These are phyloP conservation scores for Drosophila ambigua DNA, from an alignment of 1,140 invertebrate genomes.

Conservation along the genomic window DNA sequence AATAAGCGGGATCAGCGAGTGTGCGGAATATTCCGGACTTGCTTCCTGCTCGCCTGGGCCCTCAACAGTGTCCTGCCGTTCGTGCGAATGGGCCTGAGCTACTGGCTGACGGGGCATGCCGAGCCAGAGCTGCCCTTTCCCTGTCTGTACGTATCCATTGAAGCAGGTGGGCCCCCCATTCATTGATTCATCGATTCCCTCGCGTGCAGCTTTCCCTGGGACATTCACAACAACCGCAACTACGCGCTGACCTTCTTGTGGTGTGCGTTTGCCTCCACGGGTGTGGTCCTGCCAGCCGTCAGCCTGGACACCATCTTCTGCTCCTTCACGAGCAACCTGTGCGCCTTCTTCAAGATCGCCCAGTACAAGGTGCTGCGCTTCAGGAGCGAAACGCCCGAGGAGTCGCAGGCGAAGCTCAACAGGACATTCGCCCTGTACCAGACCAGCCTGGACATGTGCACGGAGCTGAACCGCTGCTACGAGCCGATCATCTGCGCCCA, in stretches of 20 bases:
- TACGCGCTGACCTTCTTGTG: conserved; percentile 25
- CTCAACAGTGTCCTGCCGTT: conserved; percentile 28
- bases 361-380: conserved; percentile 36
- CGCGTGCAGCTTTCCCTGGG: conserved; percentile 42
- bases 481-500: conserved; percentile 48
- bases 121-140: conserved; percentile 48
- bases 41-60: conserved; percentile 41
- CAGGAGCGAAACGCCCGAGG: background rate
- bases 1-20: conserved; percentile 44
- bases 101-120: conserved; percentile 26
- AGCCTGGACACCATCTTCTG: conserved; percentile 52
- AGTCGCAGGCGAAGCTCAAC: conserved; percentile 21
- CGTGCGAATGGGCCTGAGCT: conserved; percentile 22
- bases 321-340: conserved; percentile 48
- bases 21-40: conserved; percentile 40
- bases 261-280: conserved; percentile 32
- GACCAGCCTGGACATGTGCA: conserved; percentile 44
- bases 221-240: conserved; percentile 23
- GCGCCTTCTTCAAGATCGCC: conserved; percentile 51
- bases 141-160: conserved; percentile 33
- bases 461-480: conserved; percentile 31
- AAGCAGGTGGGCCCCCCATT: background rate
- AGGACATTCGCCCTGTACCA: conserved; percentile 39
- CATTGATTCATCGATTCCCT: background rate
- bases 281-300: conserved; percentile 33